phyloP scores from a whole-genome alignment of 2,797 vertebrate species.

The Gambusia yucatana region DNA sequence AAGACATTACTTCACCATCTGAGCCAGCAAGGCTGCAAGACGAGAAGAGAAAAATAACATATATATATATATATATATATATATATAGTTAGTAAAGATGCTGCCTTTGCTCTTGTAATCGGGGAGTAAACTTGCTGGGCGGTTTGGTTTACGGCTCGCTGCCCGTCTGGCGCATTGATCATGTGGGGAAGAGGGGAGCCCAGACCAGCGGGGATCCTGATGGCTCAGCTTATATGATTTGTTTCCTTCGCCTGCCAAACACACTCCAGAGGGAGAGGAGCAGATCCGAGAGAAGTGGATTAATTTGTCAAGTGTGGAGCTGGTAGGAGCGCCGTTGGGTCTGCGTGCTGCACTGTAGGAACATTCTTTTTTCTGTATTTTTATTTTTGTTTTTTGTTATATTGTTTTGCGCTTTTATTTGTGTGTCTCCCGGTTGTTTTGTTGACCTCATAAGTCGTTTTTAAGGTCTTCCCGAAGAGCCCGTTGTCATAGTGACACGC shows the following conservation, averaged over 20 bases:
- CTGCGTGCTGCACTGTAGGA: conserved; percentile 9
- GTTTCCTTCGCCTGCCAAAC: conserved; percentile 49
- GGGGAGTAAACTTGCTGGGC: neutral
- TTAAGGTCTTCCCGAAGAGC: conserved; percentile 46
- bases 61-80: neutral
- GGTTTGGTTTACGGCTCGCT: conserved; percentile 6
- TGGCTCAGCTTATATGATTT: conserved; percentile 46
- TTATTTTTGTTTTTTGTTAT: neutral
- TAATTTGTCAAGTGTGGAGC: conserved; percentile 34
- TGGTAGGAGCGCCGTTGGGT: conserved; percentile 20
- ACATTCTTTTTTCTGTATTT: neutral
- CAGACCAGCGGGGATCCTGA: conserved; percentile 43
- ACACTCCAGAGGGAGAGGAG: conserved; percentile 40
- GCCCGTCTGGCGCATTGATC: conserved; percentile 16
- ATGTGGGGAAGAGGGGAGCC: conserved; percentile 23
- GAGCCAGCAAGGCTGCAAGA: neutral
- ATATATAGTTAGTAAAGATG: no score
- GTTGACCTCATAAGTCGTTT: conserved; percentile 40
- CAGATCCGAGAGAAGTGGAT: conserved; percentile 37
- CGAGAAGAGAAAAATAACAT: neutral
- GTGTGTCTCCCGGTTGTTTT: conserved; percentile 7
- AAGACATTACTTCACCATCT: neutral
- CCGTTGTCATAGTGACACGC: conserved; percentile 67
- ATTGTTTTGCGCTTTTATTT: neutral
- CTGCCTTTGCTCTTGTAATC: neutral